Conservation (phyloP, 2,797 vertebrate genomes). For the Craterocephalus amniculus region DNA sequence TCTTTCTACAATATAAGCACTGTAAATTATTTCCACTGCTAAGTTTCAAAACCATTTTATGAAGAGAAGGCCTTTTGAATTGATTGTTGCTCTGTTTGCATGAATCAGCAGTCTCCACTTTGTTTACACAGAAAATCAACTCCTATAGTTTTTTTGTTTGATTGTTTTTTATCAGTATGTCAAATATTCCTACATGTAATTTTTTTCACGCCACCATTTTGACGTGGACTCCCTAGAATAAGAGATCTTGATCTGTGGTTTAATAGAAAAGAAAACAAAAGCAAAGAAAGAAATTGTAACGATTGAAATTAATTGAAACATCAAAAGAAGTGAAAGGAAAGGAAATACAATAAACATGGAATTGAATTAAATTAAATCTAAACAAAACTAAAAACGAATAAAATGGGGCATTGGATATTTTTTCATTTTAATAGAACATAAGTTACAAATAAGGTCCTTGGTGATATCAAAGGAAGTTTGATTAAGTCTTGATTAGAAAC, state of each 20-base stretch:
- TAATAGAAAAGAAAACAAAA: too few species aligned
- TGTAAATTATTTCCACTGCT: constrained; percentile 3
- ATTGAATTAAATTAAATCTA: too few species aligned
- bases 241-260: too few species aligned
- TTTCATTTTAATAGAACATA: not conserved
- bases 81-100: constrained; percentile 41
- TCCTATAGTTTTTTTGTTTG: not conserved
- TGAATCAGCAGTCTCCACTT: constrained; percentile 42
- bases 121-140: constrained; percentile 53
- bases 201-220: too few species aligned
- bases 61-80: constrained; percentile 20
- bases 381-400: too few species aligned
- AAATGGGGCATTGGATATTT: not conserved
- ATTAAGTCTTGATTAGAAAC: not conserved
- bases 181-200: too few species aligned
- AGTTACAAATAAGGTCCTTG: not conserved
- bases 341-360: too few species aligned
- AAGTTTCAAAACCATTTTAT: constrained; percentile 9
- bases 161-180: too few species aligned
- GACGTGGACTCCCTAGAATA: too few species aligned
- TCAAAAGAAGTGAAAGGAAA: too few species aligned
- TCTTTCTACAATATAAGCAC: not conserved
- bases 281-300: too few species aligned
- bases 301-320: too few species aligned
- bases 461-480: not conserved